Base-by-base conservation (phyloP, 2,888 invertebrate genomes). In the Reticulitermes lucifugus region DNA sequence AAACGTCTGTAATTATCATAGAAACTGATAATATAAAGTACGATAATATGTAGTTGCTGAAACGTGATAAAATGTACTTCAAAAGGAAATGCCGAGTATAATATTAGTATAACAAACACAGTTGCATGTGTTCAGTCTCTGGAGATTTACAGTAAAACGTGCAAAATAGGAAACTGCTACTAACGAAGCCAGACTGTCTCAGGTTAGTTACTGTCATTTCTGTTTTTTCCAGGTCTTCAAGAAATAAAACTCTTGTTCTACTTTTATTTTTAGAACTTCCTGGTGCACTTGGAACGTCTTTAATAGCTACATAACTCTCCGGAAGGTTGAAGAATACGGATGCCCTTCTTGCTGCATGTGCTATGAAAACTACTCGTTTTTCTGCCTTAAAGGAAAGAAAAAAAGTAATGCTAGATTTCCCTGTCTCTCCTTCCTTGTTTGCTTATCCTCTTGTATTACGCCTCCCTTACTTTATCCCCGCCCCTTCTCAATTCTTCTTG, bases 401-500 rank as follows among this genome's bases (percentile, higher is more conserved):
- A 35, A 35, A 35, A 35, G 35, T 35, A 65, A 43, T 77, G 18
- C n/a, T 81, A 41, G 43, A 59, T 79, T 83, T 81, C 25, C 60
- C 46, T 75, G 41, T 86, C 70, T 84, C 82, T 84, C 77, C 71
- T 70, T 60, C 35, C 71, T 21, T 85, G 86, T 86, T 86, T 85
- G 83, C 71, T 79, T 84, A 83, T 85, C 77, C 60, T 60, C 79
- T 83, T 71, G 82, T 86, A 79, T 85, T 85, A 70, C 80, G 59
- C 83, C 80, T 65, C 75, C 60, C 71, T 84, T 73, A 71, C 75
- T 83, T 77, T 80, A 80, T 80, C 70, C 81, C 81, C 59, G 43
- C 79, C 70, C 70, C 60, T 46, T 65, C 84, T 75, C 86, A 81
- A 84, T 82, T 86, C 84, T 86, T 82, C 84, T 85, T 83, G 73